Evolutionary conservation across 2,113 vertebrate species (phyloP), one percentile per base, ranked within the genome.

Genomic region (Calonectris borealis): DNA sequence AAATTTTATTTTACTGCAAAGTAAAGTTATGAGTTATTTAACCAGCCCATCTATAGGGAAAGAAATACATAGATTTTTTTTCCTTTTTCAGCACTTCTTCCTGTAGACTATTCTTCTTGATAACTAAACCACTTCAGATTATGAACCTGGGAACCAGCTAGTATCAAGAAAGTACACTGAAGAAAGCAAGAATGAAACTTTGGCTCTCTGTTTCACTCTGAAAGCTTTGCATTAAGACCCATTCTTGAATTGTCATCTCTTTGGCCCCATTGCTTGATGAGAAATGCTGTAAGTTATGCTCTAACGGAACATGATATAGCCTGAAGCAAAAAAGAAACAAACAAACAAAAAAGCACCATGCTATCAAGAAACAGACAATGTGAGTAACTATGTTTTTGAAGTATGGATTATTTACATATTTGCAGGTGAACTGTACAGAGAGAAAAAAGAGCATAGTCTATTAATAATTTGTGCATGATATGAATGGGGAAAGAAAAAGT

Each of bases 401-500:
- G n/a, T 55, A 34, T 36, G 11, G 3, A 13, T 44, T 51, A 48
- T 29, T 27, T 73, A 55, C 55, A 14, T 48, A 40, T 71, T 81
- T 64, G 17, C 18, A 76, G 24, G 79, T 51, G 8, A 84, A 76
- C 5, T 85, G 7, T 61, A 93, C 34, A 25, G 8, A 68, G 44
- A 85, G 46, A 66, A 49, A 77, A 83, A 54, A 77, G 76, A 52
- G 15, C 54, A 66, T 48, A 83, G 73, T 52, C 64, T 94, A 36
- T 83, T 91, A 29, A 54, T 81, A 83, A 80, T 62, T 69, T 96
- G 40, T 93, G 95, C 57, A 48, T 62, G 44, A 57, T 83, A 88
- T 87, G 79, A 90, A 94, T 87, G 84, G 80, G 51, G 81, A 90
- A 97, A 92, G 46, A 95, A 94, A 82, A 91, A 91, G 9, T 82